Evolutionary conservation across 2,888 invertebrate species (phyloP), one percentile per base, ranked within the genome.

Genomic region (Caenorhabditis uteleia): DNA sequence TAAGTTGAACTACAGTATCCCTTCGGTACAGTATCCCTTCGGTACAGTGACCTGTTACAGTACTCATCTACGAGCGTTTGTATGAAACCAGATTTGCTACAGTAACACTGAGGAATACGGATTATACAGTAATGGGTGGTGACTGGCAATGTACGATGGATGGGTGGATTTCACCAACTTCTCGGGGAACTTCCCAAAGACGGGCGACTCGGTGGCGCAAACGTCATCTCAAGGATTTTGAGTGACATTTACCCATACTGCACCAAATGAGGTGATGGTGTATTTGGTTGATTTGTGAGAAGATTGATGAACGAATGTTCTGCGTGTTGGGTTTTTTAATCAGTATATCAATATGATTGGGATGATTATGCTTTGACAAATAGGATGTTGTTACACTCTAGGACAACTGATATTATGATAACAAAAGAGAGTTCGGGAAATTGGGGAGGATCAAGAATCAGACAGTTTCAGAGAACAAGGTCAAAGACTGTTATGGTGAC

Each of bases 181-280:
- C 25, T 48, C 48, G 27, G 48, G 48, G 8, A 40, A 36, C 43
- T 60, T 60, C 43, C 60, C 60, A 25, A 54, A 54, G 26, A 54
- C 60, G 33, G 49, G 54, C 27, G 60, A 60, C 31, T 54, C 45
- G 16, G 54, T 60, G 29, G 60, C 54, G 36, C 60, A 60, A 49
- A 54, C 54, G 33, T 60, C 60, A 2, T 47, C 49, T 8, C 51
- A 60, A 47, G 60, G 60, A 7, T 60, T 53, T 45, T 60, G 60
- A 54, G 54, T 60, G 7, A 49, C 53, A 3, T 54, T 48, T 36
- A 48, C 60, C 2, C 60, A 49, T 33, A 60, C 60, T 14, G 49
- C 60, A 1, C 60, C 60, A 3, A 48, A 49, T 33, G 60, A 60
- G 27, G 60, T 54, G 2, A 54, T 60, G 14, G 54, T 60, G 18